Evolutionary conservation across 92 coral and sea anemone genomes (phyloP).

Genomic region (Metridium senile): DNA sequence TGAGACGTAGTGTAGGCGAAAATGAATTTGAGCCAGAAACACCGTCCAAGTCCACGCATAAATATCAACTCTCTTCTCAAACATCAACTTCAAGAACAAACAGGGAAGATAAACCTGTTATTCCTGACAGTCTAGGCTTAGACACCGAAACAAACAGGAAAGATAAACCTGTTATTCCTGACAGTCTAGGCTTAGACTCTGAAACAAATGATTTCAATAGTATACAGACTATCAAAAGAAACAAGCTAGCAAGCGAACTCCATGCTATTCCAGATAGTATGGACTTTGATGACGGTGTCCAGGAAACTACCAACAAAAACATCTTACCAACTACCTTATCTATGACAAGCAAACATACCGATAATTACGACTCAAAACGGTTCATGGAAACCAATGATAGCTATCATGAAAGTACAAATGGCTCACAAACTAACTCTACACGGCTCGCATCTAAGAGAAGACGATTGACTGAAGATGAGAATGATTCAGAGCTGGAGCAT

Average conservation of each 20-base stretch:
- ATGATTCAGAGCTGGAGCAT: neutral
- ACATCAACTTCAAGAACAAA: neutral
- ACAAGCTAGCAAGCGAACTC: neutral
- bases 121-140: slow-evolving; percentile 14
- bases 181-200: slow-evolving; percentile 5
- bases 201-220: slow-evolving; percentile 33
- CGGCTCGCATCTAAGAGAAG: slow-evolving; percentile 22
- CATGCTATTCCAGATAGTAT: slow-evolving; percentile 56
- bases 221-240: slow-evolving; percentile 4
- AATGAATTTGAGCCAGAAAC: neutral
- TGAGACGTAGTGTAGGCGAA: neutral
- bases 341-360: neutral
- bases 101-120: neutral
- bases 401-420: slow-evolving; percentile 1
- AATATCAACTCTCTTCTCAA: neutral
- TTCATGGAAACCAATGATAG: neutral
- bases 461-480: slow-evolving; percentile 6
- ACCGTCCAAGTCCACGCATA: neutral
- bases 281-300: slow-evolving; percentile 21
- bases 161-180: slow-evolving; percentile 5
- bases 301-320: neutral
- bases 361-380: neutral
- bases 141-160: slow-evolving; percentile 12
- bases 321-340: neutral
- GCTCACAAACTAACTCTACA: neutral